Conservation (phyloP, 37 sponge, comb jelly and placozoan species). For the Cliona cf. orientalis region DNA sequence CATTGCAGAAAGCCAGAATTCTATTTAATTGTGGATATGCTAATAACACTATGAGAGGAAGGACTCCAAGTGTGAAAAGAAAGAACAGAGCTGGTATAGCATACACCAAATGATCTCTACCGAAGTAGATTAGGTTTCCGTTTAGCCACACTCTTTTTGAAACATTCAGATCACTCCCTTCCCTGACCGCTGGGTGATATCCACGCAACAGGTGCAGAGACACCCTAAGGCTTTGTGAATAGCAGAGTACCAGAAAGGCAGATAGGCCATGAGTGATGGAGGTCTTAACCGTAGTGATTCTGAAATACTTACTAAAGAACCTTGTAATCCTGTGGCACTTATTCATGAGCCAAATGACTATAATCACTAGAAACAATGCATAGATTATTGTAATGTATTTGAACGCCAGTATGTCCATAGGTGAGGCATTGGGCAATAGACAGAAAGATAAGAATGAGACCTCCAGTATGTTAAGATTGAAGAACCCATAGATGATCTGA, state of each 20-base stretch:
- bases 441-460: too few relatives aligned
- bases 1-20: neutral
- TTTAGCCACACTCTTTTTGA: neutral
- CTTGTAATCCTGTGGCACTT: conserved; percentile 10
- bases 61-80: conserved; percentile 7
- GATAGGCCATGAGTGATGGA: conserved; percentile 41
- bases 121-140: conserved; percentile 33
- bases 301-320: neutral
- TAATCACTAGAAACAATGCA: neutral
- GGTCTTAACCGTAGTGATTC: neutral
- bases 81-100: conserved; percentile 44
- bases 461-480: too few relatives aligned
- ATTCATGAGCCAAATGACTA: conserved; percentile 16
- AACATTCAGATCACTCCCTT: neutral
- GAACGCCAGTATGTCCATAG: too few relatives aligned
- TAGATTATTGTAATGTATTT: too few relatives aligned
- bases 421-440: too few relatives aligned
- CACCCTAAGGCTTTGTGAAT: conserved; percentile 24
- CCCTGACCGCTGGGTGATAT: neutral
- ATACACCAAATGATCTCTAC: conserved; percentile 42
- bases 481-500: too few relatives aligned
- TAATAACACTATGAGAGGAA: conserved; percentile 22
- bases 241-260: conserved; percentile 37
- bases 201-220: neutral
- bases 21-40: conserved; percentile 20